Evolutionary conservation across 2,888 invertebrate species (phyloP).

Genomic region (Chalcosyrphus nemorum): DNA sequence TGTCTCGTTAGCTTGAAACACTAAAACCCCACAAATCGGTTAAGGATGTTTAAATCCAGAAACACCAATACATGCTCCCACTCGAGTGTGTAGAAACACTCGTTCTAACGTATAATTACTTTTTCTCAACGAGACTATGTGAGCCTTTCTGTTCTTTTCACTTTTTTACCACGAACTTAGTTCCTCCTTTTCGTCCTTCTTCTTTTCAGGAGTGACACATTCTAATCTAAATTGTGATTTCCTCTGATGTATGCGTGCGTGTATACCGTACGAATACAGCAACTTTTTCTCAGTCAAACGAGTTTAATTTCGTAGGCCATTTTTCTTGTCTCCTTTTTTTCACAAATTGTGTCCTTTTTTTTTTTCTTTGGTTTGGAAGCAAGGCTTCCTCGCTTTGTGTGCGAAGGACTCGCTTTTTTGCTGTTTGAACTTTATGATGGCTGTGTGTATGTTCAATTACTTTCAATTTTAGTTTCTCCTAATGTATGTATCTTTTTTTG

Average conservation of each 20-base stretch:
- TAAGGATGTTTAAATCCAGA: too few relatives aligned
- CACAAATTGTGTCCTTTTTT: background rate
- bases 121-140: too few relatives aligned
- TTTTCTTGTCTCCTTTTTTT: conserved; percentile 30
- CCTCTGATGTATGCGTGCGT: conserved; percentile 9
- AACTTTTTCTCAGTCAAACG: conserved; percentile 27
- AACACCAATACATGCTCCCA: too few relatives aligned
- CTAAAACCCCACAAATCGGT: too few relatives aligned
- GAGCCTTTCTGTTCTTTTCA: too few relatives aligned
- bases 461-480: background rate
- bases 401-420: background rate
- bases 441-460: background rate
- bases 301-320: conserved; percentile 40
- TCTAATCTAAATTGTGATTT: conserved; percentile 31
- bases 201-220: conserved; percentile 5
- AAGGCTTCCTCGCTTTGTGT: background rate
- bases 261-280: background rate
- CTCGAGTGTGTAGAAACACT: too few relatives aligned
- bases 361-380: background rate
- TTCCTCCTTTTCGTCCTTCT: background rate
- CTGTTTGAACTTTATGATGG: background rate
- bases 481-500: too few relatives aligned
- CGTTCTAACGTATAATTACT: too few relatives aligned
- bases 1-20: too few relatives aligned
- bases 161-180: too few relatives aligned